These are phyloP conservation scores for Calypte anna DNA, from an alignment of 2,113 vertebrate genomes.

Conservation along the genomic window DNA sequence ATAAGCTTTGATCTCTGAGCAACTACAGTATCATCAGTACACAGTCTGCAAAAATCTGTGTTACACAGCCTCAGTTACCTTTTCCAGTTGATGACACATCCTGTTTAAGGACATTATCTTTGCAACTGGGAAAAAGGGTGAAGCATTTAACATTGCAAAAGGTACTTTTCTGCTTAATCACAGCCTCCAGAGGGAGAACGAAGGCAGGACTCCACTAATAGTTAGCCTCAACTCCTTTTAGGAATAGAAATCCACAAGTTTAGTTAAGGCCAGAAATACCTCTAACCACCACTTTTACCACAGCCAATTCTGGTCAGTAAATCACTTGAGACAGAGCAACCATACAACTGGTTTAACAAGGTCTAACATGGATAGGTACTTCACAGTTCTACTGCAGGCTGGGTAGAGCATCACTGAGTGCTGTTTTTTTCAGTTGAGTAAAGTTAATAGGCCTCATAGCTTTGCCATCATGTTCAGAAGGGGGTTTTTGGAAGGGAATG, in stretches of 20 bases:
- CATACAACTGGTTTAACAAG: neutral
- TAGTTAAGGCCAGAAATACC: neutral
- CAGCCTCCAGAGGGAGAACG: neutral
- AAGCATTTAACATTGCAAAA: neutral
- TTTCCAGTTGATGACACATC: neutral
- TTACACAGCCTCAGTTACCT: neutral
- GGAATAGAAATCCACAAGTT: neutral
- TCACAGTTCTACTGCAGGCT: neutral
- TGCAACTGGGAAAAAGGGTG: neutral
- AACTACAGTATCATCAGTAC: neutral
- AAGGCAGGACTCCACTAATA: neutral
- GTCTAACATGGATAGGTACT: accelerated
- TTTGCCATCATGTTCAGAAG: neutral
- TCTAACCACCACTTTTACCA: neutral
- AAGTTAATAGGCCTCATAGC: neutral
- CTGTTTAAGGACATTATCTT: neutral
- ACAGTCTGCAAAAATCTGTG: neutral
- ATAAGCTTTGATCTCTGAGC: slow-evolving; percentile 31
- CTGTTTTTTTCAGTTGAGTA: neutral
- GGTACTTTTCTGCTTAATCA: neutral
- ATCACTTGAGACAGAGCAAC: neutral
- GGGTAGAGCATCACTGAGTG: neutral
- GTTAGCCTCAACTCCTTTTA: neutral
- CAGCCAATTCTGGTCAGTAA: neutral
- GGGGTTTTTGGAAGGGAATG: neutral